These are phyloP conservation scores for Petrocephalus zakoni DNA, from an alignment of 2,113 vertebrate genomes.

Conservation along the genomic window DNA sequence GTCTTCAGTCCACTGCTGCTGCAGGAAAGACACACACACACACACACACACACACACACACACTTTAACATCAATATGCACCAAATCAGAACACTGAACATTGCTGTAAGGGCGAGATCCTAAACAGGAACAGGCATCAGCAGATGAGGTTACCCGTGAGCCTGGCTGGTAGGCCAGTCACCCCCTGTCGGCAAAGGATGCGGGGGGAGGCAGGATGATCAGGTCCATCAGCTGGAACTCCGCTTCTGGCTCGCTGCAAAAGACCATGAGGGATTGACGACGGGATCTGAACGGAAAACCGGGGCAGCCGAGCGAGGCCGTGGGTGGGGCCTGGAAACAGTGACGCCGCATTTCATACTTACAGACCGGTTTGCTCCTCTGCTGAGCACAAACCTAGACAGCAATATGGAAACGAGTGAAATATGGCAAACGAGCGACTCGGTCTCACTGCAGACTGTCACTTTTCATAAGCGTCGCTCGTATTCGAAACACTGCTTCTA, in stretches of 20 bases:
- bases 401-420: background rate
- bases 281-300: background rate
- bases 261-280: background rate
- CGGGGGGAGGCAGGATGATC: slow-evolving; percentile 60
- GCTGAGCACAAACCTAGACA: slow-evolving; percentile 25
- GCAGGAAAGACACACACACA: background rate
- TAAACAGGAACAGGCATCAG: background rate
- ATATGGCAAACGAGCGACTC: background rate
- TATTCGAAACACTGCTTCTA: no score
- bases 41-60: background rate
- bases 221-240: slow-evolving; percentile 39
- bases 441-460: background rate
- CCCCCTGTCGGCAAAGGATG: slow-evolving; percentile 40
- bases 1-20: background rate
- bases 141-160: background rate
- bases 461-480: background rate
- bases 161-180: background rate
- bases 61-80: background rate
- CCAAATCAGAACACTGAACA: background rate
- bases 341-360: slow-evolving; percentile 42
- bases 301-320: slow-evolving; percentile 27
- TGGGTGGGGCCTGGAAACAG: slow-evolving; percentile 14
- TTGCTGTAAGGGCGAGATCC: background rate
- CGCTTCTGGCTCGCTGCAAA: slow-evolving; percentile 30
- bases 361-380: slow-evolving; percentile 33